Percentiles rank a stretch among this genome's conserved stretches.
Conservation (phyloP, 2,113 vertebrate genomes). For the Heptranchias perlo region DNA sequence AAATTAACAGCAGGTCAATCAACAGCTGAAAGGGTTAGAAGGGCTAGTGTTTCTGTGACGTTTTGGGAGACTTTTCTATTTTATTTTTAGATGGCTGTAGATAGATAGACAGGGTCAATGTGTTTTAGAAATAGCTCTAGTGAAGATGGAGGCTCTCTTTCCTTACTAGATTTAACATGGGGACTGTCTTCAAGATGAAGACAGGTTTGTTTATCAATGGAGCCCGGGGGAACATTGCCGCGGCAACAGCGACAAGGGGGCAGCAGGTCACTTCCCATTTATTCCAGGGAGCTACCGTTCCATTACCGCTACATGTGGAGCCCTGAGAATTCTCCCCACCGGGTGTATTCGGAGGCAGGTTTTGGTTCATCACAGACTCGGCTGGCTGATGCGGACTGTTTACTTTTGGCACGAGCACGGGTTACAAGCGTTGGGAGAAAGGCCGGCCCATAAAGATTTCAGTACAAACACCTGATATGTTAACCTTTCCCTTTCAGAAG, state of each 20-base stretch:
- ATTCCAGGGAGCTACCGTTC: not conserved
- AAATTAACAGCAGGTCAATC: not conserved
- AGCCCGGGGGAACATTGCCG: not conserved
- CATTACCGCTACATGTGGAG: not conserved
- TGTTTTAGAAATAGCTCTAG: not conserved
- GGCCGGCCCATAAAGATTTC: not conserved
- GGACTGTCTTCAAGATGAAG: not conserved
- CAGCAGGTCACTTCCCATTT: not conserved
- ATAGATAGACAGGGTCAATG: not conserved
- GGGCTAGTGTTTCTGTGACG: not conserved
- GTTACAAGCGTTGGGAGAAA: not conserved
- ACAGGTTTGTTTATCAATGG: not conserved
- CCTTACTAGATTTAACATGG: not conserved
- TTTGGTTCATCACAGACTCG: not conserved
- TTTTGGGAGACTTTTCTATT: not conserved
- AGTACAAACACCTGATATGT: not conserved
- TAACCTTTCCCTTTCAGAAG: not conserved
- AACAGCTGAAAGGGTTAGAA: not conserved
- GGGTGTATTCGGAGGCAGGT: not conserved
- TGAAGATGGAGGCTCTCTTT: not conserved
- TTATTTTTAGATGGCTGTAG: not conserved
- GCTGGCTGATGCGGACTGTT: not conserved
- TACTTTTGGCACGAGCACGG: not conserved
- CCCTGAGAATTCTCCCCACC: not conserved
- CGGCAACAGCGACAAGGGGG: not conserved